phyloP scores from a whole-genome alignment of 2,888 invertebrate species.

The Cryptocephalus primarius region DNA sequence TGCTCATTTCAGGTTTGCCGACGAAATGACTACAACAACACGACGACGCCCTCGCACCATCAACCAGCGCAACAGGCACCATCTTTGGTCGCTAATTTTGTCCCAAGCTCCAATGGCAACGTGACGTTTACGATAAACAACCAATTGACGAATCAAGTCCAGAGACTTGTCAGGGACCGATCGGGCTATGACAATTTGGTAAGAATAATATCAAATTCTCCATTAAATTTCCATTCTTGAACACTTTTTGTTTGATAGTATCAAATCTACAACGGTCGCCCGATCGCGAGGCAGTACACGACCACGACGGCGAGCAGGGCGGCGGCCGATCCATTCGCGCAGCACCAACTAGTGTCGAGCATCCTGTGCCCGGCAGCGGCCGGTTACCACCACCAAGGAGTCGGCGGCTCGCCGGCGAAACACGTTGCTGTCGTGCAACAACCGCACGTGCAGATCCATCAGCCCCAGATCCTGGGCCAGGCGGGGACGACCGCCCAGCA shows the following conservation, averaged over 20 bases:
- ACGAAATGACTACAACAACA: conserved; percentile 38
- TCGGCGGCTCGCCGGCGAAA: conserved; percentile 56
- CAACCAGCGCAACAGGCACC: conserved; percentile 40
- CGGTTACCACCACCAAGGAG: conserved; percentile 58
- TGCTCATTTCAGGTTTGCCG: conserved; percentile 48
- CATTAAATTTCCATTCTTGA: not conserved
- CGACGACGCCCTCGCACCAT: conserved; percentile 39
- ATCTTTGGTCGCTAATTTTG: conserved; percentile 62
- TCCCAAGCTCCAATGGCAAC: conserved; percentile 67
- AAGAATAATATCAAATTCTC: conserved; percentile 14
- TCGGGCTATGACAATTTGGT: conserved; percentile 71
- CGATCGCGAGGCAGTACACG: conserved; percentile 58
- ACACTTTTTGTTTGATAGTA: conserved; percentile 42
- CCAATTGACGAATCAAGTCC: conserved; percentile 66
- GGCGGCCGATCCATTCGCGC: conserved; percentile 57
- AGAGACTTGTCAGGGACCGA: conserved; percentile 58
- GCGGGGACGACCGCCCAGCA: conserved; percentile 54
- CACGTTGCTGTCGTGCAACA: conserved; percentile 62
- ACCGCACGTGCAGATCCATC: conserved; percentile 64
- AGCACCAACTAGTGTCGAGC: conserved; percentile 87
- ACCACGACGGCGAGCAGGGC: conserved; percentile 7
- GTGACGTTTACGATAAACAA: conserved; percentile 93
- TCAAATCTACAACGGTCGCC: conserved; percentile 66
- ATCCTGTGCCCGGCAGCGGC: conserved; percentile 70
- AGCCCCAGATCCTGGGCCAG: conserved; percentile 63